Evolutionary conservation across 2,797 vertebrate species (phyloP), one percentile per base, ranked within the genome.

Genomic region (Poliocrania exsul): DNA sequence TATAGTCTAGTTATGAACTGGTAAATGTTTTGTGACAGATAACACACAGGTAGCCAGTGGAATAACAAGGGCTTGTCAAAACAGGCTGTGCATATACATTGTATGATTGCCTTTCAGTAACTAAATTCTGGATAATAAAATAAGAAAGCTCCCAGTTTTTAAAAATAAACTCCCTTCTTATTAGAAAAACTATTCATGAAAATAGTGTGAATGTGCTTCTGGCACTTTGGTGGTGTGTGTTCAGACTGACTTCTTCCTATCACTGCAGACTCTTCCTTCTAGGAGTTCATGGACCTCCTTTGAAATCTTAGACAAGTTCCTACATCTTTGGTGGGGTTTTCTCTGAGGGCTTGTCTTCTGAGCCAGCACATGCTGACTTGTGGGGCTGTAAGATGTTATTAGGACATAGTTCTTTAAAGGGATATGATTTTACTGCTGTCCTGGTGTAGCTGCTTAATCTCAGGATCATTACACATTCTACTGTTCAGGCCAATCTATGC

Each of bases 1-100:
- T 81, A 66, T 78, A 38, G 5, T 85, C 47, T 73, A 60, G n/a
- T 91, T 86, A 95, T 46, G 66, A 96, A 95, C 95, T 66, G 37
- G 56, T 93, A 46, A 46, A 66, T 11, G 56, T 92, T 80, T 72
- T 53, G 29, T 56, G 60, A 77, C 50, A 86, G 54, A 72, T 72
- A 79, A 62, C 67, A 90, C 38, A 69, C 15, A 19, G 49, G 17
- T 79, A 92, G 72, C n/a, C 78, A 84, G 75, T 53, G 11, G 9
- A 92, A 56, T 73, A 92, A 56, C 37, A 78, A 88, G 54, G 19
- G 29, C 56, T 37, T 86, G 62, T 92, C 56, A 67, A 81, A 61
- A 6, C 53, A 84, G 46, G 13, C 11, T 82, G 57, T 87, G 29
- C 18, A 18, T 31, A 53, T 21, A 35, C 5, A 53, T 38, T 70